Evolutionary conservation across 1,140 invertebrate genomes (phyloP).

Genomic region (Drosophila persimilis): DNA sequence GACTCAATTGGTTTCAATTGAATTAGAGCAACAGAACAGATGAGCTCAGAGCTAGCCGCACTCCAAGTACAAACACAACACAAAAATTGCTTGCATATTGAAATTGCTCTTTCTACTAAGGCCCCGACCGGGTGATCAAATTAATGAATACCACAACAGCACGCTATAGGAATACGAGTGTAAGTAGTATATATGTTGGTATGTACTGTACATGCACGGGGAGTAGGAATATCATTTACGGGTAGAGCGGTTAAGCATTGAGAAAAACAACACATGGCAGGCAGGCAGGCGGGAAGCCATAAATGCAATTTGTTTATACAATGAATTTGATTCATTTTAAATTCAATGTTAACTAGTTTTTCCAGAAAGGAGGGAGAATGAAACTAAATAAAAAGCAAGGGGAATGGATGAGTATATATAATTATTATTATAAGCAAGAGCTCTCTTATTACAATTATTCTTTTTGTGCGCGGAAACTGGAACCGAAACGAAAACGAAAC

Average conservation of each 20-base stretch:
- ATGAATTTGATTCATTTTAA: conserved; percentile 65
- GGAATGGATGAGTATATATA: conserved; percentile 5
- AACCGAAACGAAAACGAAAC: conserved; percentile 20
- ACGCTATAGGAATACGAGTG: conserved; percentile 1
- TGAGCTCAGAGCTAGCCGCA: conserved; percentile 41
- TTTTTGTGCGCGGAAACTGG: conserved; percentile 26
- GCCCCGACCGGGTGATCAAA: conserved; percentile 25
- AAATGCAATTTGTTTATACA: conserved; percentile 55
- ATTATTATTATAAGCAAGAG: conserved; percentile 19
- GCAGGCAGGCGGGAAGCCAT: conserved; percentile 52
- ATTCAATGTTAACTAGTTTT: conserved; percentile 74
- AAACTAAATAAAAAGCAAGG: neutral
- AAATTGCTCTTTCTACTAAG: conserved; percentile 28
- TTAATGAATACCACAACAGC: conserved; percentile 18
- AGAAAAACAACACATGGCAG: conserved; percentile 24
- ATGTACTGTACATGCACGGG: conserved; percentile 9
- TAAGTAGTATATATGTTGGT: conserved; percentile 11
- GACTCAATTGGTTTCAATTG: conserved; percentile 40
- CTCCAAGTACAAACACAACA: conserved; percentile 37
- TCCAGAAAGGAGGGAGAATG: conserved; percentile 13
- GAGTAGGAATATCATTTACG: conserved; percentile 1
- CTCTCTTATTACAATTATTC: conserved; percentile 47
- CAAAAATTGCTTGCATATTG: conserved; percentile 27
- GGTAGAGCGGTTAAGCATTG: conserved; percentile 7
- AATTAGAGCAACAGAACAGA: conserved; percentile 37